Percentiles rank a stretch among this genome's conserved stretches.
phyloP scores from a whole-genome alignment of 2,797 vertebrate species.

The Hafferia zeledoni region DNA sequence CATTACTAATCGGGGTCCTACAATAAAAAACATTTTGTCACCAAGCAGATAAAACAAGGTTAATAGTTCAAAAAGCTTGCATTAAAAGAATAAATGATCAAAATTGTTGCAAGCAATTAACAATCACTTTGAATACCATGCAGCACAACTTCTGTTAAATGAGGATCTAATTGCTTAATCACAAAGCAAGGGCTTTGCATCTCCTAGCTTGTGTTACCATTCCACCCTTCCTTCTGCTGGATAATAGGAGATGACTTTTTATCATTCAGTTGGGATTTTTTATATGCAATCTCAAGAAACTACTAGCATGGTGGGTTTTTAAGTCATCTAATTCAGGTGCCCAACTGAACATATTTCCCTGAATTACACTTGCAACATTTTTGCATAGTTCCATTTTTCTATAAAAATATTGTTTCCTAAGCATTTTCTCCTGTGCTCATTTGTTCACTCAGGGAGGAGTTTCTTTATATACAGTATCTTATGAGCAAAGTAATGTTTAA shows the following conservation, averaged over 20 bases:
- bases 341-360: neutral
- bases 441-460: neutral
- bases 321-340: neutral
- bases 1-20: slow-evolving; percentile 21
- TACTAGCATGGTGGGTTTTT: neutral
- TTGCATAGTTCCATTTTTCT: neutral
- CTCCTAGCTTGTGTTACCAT: neutral
- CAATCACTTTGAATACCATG: slow-evolving; percentile 16
- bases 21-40: slow-evolving; percentile 31
- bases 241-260: neutral
- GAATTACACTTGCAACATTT: neutral
- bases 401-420: neutral
- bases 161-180: slow-evolving; percentile 17
- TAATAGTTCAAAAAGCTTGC: slow-evolving; percentile 34
- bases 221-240: neutral
- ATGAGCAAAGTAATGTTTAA: slow-evolving; percentile 39
- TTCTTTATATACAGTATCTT: slow-evolving; percentile 12
- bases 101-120: slow-evolving; percentile 29
- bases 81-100: neutral
- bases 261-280: neutral
- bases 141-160: slow-evolving; percentile 2
- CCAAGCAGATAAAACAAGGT: slow-evolving; percentile 22
- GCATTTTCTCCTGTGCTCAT: neutral
- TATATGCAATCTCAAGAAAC: neutral
- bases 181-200: slow-evolving; percentile 12